A percentile compares a stretch with the other conserved stretches of the same genome.
These are phyloP conservation scores for Linnaemya vulpina DNA, from an alignment of 2,888 invertebrate species.

Conservation along the genomic window DNA sequence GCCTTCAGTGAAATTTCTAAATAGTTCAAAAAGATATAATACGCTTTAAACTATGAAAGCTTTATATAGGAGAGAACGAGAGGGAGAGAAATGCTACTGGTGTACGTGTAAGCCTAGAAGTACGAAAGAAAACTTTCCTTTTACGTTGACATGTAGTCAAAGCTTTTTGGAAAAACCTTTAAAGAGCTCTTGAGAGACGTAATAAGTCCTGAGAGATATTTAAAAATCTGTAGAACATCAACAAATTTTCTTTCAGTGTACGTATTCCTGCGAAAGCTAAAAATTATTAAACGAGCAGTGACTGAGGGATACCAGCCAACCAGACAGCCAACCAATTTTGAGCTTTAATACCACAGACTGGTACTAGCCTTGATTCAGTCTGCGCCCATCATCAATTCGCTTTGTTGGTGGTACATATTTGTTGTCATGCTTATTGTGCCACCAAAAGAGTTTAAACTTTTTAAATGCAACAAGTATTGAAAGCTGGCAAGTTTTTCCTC, in stretches of 20 bases:
- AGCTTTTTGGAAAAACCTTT: not conserved
- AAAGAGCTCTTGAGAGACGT: no score
- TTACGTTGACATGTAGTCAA: no score
- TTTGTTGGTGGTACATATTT: constrained; percentile 70
- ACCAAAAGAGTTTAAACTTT: constrained; percentile 72
- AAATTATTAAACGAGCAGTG: constrained; percentile 46
- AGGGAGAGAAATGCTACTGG: no score
- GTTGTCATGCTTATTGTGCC: constrained; percentile 72
- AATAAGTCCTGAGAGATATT: not conserved
- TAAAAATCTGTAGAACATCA: not conserved
- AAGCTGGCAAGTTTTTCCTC: constrained; percentile 63
- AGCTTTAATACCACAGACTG: constrained; percentile 11
- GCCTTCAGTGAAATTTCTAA: no score
- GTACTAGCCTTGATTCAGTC: constrained; percentile 13
- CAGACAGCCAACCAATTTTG: constrained; percentile 7
- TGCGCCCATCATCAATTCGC: constrained; percentile 51
- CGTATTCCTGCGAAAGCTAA: not conserved
- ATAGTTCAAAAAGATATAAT: no score
- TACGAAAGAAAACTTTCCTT: no score
- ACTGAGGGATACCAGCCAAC: constrained; percentile 9
- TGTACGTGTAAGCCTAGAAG: no score
- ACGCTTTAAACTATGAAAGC: no score
- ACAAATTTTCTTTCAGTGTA: constrained; percentile 44
- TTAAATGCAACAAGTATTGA: constrained; percentile 55
- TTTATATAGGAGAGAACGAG: no score